Base-by-base conservation (phyloP, 2,113 vertebrate genomes). In the Gallinago media region DNA sequence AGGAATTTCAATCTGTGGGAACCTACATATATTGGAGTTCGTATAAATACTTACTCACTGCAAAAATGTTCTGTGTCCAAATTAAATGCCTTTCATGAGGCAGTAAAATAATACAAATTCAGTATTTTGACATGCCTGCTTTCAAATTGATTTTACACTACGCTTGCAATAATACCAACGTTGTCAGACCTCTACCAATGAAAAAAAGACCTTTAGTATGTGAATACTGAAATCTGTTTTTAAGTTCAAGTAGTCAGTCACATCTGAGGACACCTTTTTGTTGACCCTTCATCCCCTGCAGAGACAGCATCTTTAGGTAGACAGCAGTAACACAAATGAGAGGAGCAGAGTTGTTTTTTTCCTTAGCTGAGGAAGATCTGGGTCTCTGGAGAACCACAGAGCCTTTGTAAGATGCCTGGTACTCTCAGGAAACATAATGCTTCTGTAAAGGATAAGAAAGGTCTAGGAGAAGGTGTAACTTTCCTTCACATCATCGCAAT, bases 241-340 rank as follows among this genome's bases (percentile, higher is more conserved):
- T 0, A 82, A 79, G 17, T 58, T 27, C 2, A 6, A 4, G 1
- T 26, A 22, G 42, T 61, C 21, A 68, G 42, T 52, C 42, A 80
- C 22, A 73, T 6, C 25, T 4, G 34, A 42, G 27, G 18, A 54
- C 9, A 12, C 9, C 3, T 63, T 58, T 63, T n/a, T 46, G 9
- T 36, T 44, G 47, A 63, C 4, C 3, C 3, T 29, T 83, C 5
- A 9, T 85, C 25, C 16, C 21, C 70, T 0, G 0, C 3, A 46
- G 32, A 34, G 14, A 27, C 19, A n/a, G 2, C 23, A 47, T 23
- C 16, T 88, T 83, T 17, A 1, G 1, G 38, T 12, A 14, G 25
- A 19, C 6, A 2, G 26, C 12, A 47, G 13, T 32, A 54, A 63
- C 11, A 36, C 13, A 38, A 11, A 10, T 8, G 20, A 54, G 22